phyloP scores from a whole-genome alignment of 2,888 invertebrate genomes.

The Zygogramma bicolorata region DNA sequence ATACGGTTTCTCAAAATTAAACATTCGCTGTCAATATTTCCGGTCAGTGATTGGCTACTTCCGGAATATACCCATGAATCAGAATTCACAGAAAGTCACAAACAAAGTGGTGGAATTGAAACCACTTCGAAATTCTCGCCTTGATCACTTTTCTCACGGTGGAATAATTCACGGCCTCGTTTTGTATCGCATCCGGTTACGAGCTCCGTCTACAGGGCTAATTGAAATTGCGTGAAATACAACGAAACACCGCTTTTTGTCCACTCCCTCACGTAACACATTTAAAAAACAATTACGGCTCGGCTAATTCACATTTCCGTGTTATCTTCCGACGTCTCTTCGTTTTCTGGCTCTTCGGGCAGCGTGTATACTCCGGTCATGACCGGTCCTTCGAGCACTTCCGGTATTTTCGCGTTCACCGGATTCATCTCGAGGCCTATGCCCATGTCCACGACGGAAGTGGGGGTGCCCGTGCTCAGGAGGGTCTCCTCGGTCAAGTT shows the following conservation, averaged over 20 bases:
- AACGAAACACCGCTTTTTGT: background rate
- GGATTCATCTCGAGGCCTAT: slow-evolving; percentile 45
- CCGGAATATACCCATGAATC: too few species aligned
- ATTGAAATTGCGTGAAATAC: background rate
- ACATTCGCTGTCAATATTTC: too few species aligned
- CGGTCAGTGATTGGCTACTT: too few species aligned
- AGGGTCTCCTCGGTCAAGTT: slow-evolving; percentile 73
- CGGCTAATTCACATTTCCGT: slow-evolving; percentile 60
- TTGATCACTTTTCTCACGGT: background rate
- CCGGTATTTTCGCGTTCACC: slow-evolving; percentile 59
- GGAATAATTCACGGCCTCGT: background rate
- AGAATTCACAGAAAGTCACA: too few species aligned
- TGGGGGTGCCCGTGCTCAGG: slow-evolving; percentile 70
- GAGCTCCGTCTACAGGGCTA: background rate
- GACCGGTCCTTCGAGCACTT: slow-evolving; percentile 63
- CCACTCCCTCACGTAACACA: background rate
- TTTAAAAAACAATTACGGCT: background rate
- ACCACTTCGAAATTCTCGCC: background rate
- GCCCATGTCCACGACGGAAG: slow-evolving; percentile 62
- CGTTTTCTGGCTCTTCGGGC: slow-evolving; percentile 71
- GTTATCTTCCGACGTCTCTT: slow-evolving; percentile 67
- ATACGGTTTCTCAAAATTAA: too few species aligned
- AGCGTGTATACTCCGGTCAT: slow-evolving; percentile 71
- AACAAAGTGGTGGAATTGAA: background rate
- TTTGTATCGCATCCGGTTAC: background rate